A percentile compares a stretch with the other conserved stretches of the same genome.
phyloP scores from a whole-genome alignment of 2,797 vertebrate genomes.

The Cyprinella venusta region DNA sequence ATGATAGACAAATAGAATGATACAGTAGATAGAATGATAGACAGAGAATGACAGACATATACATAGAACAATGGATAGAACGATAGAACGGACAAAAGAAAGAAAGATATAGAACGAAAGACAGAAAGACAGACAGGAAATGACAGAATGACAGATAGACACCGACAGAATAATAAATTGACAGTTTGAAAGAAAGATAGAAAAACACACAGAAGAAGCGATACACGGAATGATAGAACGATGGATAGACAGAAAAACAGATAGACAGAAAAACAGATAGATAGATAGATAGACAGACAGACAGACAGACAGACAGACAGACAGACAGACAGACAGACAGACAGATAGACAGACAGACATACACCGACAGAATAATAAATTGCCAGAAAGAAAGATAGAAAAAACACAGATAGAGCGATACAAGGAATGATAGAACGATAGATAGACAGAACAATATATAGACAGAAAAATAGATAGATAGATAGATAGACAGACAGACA shows the following conservation, averaged over 20 bases:
- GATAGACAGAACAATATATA: background rate
- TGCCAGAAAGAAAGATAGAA: background rate
- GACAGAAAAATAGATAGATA: background rate
- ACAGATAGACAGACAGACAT: background rate
- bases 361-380: background rate
- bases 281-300: background rate
- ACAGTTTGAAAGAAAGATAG: background rate
- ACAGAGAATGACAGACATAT: no score
- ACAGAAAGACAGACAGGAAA: background rate
- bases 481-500: background rate
- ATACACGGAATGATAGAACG: background rate
- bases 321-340: background rate
- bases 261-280: background rate
- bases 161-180: background rate
- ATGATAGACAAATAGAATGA: background rate
- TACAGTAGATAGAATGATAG: background rate
- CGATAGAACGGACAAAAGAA: background rate
- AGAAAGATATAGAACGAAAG: background rate
- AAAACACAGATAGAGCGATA: background rate
- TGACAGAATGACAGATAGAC: background rate
- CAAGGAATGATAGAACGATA: accelerated
- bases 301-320: background rate
- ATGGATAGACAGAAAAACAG: no score
- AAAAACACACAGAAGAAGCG: no score
- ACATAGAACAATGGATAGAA: background rate